phyloP scores from a whole-genome alignment of 1,140 invertebrate species.

The Ceratina japonica region DNA sequence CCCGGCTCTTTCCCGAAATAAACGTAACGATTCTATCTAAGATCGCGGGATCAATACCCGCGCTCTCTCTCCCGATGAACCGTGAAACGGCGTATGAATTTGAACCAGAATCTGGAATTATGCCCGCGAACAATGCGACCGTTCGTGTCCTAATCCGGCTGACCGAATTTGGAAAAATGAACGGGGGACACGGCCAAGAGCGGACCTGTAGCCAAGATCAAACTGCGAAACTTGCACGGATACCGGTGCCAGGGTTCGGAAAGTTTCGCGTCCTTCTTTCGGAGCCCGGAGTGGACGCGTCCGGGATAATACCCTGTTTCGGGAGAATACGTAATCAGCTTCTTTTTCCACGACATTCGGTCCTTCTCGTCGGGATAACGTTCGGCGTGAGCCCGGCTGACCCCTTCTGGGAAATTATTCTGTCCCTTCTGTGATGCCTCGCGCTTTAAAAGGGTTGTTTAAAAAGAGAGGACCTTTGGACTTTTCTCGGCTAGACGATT shows the following conservation, averaged over 20 bases:
- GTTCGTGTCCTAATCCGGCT: conserved; percentile 24
- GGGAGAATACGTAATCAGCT: conserved; percentile 14
- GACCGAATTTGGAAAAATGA: conserved; percentile 25
- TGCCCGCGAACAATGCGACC: conserved; percentile 43
- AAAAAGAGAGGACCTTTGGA: too few species aligned
- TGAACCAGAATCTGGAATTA: conserved; percentile 49
- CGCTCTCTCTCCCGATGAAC: conserved; percentile 36
- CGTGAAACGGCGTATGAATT: conserved; percentile 43
- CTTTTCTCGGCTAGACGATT: too few species aligned
- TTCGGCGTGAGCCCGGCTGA: not conserved
- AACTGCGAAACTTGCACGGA: not conserved
- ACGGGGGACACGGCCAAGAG: too few species aligned
- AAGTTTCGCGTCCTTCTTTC: not conserved
- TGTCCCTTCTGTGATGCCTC: not conserved
- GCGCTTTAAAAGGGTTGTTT: not conserved
- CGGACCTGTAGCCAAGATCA: not conserved
- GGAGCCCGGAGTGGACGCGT: too few species aligned
- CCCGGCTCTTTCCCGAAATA: conserved; percentile 46
- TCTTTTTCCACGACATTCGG: not conserved
- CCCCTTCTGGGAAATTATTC: not conserved
- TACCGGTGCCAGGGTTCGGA: not conserved
- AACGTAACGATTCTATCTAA: conserved; percentile 60
- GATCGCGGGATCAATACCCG: conserved; percentile 59
- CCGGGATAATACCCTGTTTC: not conserved
- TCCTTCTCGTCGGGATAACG: not conserved